These are phyloP conservation scores for Rhogogaster chlorosoma DNA, from an alignment of 2,888 invertebrate species.

Conservation along the genomic window DNA sequence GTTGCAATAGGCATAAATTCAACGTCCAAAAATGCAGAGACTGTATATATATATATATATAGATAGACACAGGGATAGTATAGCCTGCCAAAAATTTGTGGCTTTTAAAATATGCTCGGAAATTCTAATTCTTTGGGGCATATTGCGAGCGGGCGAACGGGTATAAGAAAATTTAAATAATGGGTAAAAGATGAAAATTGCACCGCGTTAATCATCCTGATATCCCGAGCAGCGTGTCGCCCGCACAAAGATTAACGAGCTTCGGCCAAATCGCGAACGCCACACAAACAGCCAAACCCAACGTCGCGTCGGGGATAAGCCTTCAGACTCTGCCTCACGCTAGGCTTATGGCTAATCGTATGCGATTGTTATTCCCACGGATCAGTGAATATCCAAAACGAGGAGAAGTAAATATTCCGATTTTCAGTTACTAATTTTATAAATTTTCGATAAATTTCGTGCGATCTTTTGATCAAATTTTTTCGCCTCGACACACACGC, in stretches of 20 bases:
- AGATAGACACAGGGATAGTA: background rate
- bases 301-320: background rate
- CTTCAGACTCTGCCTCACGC: background rate
- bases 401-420: background rate
- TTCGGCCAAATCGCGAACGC: conserved; percentile 6
- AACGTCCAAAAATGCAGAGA: background rate
- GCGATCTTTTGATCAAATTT: background rate
- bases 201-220: conserved; percentile 53
- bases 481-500: background rate
- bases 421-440: background rate
- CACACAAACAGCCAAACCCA: background rate
- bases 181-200: conserved; percentile 50
- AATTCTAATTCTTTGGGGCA: background rate
- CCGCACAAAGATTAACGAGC: conserved; percentile 36
- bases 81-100: background rate
- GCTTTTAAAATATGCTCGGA: background rate
- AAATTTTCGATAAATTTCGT: background rate
- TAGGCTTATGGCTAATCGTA: background rate
- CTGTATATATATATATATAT: background rate
- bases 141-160: background rate
- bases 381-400: background rate
- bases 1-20: background rate
- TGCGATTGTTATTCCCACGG: background rate
- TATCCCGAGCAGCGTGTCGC: conserved; percentile 41
- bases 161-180: conserved; percentile 41